phyloP scores from a whole-genome alignment of 2,113 vertebrate genomes.

The Cyprinodon brontotheroides region DNA sequence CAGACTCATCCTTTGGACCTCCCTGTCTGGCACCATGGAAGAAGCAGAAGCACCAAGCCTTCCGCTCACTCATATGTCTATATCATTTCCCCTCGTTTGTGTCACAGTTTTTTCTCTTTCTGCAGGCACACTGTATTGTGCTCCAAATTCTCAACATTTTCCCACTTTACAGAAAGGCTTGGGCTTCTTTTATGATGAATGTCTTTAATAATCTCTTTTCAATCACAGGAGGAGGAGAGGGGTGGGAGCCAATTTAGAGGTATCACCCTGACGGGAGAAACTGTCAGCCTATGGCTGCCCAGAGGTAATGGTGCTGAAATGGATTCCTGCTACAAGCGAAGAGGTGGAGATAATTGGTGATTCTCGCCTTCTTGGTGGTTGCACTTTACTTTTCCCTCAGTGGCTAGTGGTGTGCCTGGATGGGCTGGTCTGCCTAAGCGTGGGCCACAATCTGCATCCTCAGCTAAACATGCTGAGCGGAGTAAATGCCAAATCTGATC shows the following conservation, averaged over 20 bases:
- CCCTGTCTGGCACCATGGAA: constrained; percentile 42
- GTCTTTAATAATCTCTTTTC: constrained; percentile 77
- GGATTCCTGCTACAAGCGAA: constrained; percentile 67
- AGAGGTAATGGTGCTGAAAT: constrained; percentile 69
- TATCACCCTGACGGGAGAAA: constrained; percentile 65
- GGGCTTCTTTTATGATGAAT: constrained; percentile 67
- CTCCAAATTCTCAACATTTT: constrained; percentile 53
- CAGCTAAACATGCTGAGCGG: constrained; percentile 31
- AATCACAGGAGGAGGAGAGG: constrained; percentile 69
- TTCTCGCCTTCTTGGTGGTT: constrained; percentile 58
- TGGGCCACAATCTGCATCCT: constrained; percentile 23
- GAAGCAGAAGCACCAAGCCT: constrained; percentile 25
- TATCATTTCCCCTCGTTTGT: constrained; percentile 20
- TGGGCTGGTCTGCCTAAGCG: constrained; percentile 32
- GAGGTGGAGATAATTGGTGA: constrained; percentile 73
- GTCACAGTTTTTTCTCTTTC: constrained; percentile 22
- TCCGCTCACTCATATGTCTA: constrained; percentile 41
- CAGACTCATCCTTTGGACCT: constrained; percentile 53
- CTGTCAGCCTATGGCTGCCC: constrained; percentile 58
- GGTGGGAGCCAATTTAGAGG: constrained; percentile 76
- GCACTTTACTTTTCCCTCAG: constrained; percentile 40
- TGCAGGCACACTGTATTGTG: constrained; percentile 23
- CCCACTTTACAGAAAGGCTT: constrained; percentile 52
- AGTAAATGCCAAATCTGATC: constrained; percentile 48
- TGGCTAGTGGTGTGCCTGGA: constrained; percentile 19